Base-by-base conservation (phyloP, 2,113 vertebrate genomes). In the Hemichromis elongatus region DNA sequence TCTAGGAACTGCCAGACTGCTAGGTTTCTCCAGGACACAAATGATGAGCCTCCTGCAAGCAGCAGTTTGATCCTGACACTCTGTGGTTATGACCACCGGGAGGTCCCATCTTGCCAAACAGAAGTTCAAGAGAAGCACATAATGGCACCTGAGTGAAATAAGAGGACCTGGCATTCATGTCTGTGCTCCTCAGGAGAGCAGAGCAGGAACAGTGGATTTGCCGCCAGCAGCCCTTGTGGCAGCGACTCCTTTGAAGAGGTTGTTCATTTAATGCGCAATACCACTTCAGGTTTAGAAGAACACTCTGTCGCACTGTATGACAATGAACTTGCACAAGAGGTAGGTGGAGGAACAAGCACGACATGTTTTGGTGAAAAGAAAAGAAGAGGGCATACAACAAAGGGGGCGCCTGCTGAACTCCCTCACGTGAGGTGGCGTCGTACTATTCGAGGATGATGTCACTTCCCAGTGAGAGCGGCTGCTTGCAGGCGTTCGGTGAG, bases 401-500 rank as follows among this genome's bases (percentile, higher is more conserved):
- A 70, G 5, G 40, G 16, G 26, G 13, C 9, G 79, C 77, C 80
- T 63, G 21, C 52, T 61, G 75, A 50, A 50, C 55, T 24, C 56
- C 56, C 28, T 55, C 52, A 61, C 8, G n/a, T 14, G 12, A 53
- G n/a, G 9, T 40, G 45, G 33, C 55, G 7, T 33, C 21, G n/a
- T 83, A 24, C 78, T n/a, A 21, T 80, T 73, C 47, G 13, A 54
- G 53, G 47, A 42, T 70, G 79, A 85, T 81, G 83, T 73, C 81
- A 78, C 63, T 79, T 77, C 50, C 73, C 82, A 81, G 88, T 88
- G 82, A 78, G 59, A 90, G 57, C 8, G 52, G 66, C 82, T 81
- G 86, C 92, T 90, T 78, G 85, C 79, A 81, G 86, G 81, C 78
- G 84, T 93, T 91, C 89, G 82, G 77, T 66, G 82, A 79, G 80